Conservation (phyloP, 2,888 invertebrate genomes). For the Seira ritae region DNA sequence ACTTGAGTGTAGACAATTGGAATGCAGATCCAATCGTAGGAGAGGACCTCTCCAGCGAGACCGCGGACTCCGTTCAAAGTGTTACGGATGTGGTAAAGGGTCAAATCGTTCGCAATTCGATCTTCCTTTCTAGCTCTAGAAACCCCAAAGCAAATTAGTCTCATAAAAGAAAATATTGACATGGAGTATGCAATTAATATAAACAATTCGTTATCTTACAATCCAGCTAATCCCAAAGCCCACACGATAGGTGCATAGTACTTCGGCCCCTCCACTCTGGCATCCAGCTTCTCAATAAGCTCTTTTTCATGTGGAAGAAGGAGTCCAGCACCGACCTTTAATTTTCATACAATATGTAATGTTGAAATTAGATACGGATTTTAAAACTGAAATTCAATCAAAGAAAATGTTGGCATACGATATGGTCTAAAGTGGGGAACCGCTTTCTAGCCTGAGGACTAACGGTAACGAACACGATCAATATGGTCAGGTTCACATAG, state of each 20-base stretch:
- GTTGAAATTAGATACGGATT: too few relatives aligned
- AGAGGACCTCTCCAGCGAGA: constrained; percentile 74
- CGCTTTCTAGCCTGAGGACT: constrained; percentile 75
- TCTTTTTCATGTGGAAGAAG: constrained; percentile 74
- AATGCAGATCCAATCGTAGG: constrained; percentile 72
- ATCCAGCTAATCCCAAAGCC: constrained; percentile 71
- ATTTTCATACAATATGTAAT: too few relatives aligned
- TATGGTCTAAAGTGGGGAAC: constrained; percentile 75
- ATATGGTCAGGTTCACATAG: constrained; percentile 75
- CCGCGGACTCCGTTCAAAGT: constrained; percentile 76
- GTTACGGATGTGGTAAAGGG: constrained; percentile 76
- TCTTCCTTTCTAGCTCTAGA: constrained; percentile 74
- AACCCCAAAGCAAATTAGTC: neutral
- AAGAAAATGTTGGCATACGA: too few relatives aligned
- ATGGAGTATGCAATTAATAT: too few relatives aligned
- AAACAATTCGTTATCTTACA: too few relatives aligned
- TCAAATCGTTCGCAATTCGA: constrained; percentile 75
- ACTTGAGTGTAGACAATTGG: constrained; percentile 76
- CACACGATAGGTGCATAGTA: constrained; percentile 75
- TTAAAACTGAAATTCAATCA: constrained; percentile 70
- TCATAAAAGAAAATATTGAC: too few relatives aligned
- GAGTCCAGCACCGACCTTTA: constrained; percentile 75
- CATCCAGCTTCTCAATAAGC: constrained; percentile 75
- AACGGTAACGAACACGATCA: constrained; percentile 75
- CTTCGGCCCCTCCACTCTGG: constrained; percentile 73